Conservation (phyloP, 2,888 invertebrate genomes). For the Ormyrus thymus region DNA sequence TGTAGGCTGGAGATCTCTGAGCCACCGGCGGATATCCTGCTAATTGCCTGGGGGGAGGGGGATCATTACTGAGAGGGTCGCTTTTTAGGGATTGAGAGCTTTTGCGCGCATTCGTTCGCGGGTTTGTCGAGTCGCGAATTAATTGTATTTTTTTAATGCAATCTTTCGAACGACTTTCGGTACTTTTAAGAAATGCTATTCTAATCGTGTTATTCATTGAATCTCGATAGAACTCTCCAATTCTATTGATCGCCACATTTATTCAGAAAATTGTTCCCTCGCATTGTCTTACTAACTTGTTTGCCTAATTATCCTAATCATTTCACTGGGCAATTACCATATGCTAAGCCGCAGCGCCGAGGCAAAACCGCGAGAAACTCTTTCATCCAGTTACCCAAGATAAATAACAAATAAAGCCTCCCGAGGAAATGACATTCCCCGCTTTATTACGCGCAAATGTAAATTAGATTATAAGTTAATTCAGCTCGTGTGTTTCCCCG, state of each 20-base stretch:
- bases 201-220: too few relatives aligned
- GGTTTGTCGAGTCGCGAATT: too few relatives aligned
- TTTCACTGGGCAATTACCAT: constrained; percentile 1
- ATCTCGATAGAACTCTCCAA: not conserved
- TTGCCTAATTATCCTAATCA: constrained; percentile 4
- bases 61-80: too few relatives aligned
- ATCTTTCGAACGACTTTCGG: too few relatives aligned
- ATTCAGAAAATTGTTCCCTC: not conserved
- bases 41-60: too few relatives aligned
- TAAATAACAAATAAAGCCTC: not conserved
- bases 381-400: too few relatives aligned
- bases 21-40: too few relatives aligned
- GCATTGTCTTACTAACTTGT: not conserved
- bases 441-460: constrained; percentile 22
- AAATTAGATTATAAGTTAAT: constrained; percentile 33
- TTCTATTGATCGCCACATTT: not conserved
- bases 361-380: not conserved
- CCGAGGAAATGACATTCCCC: not conserved
- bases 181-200: too few relatives aligned
- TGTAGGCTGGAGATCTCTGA: too few relatives aligned
- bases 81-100: too few relatives aligned
- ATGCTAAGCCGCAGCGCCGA: not conserved
- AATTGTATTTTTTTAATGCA: too few relatives aligned
- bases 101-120: too few relatives aligned
- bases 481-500: not conserved